These are phyloP conservation scores for Aspiorhynchus laticeps DNA, from an alignment of 2,113 vertebrate genomes.

Conservation along the genomic window DNA sequence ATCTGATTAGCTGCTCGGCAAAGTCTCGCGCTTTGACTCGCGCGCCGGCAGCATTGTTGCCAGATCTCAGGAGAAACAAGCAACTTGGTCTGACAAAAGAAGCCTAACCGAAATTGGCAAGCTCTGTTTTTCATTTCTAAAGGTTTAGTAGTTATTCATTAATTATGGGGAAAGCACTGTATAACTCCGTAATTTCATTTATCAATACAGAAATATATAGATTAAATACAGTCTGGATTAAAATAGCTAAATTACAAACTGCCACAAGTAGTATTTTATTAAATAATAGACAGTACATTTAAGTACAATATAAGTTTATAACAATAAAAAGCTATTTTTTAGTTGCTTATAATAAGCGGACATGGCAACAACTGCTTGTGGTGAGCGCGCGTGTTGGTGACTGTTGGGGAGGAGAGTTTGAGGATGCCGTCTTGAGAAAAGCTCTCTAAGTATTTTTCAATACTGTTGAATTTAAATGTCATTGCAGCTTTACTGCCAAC, in stretches of 20 bases:
- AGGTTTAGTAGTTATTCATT: neutral
- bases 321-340: neutral
- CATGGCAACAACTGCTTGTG: slow-evolving; percentile 5
- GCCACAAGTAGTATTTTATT: too few species aligned
- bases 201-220: neutral
- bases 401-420: neutral
- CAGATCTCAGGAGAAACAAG: neutral
- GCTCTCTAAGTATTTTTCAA: neutral
- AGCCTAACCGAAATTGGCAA: neutral
- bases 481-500: neutral
- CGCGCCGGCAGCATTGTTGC: slow-evolving; percentile 17
- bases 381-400: neutral
- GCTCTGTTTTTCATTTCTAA: neutral
- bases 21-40: slow-evolving; percentile 31
- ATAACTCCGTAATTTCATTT: neutral
- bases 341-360: neutral
- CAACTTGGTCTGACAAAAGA: neutral
- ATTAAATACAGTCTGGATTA: neutral
- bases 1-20: slow-evolving; percentile 5
- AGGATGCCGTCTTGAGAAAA: neutral
- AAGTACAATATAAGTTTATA: neutral
- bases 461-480: neutral
- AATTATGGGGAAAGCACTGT: neutral
- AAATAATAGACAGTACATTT: neutral
- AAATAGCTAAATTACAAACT: neutral